Conservation (phyloP, 2,888 invertebrate genomes). For the Spisula subtruncata region DNA sequence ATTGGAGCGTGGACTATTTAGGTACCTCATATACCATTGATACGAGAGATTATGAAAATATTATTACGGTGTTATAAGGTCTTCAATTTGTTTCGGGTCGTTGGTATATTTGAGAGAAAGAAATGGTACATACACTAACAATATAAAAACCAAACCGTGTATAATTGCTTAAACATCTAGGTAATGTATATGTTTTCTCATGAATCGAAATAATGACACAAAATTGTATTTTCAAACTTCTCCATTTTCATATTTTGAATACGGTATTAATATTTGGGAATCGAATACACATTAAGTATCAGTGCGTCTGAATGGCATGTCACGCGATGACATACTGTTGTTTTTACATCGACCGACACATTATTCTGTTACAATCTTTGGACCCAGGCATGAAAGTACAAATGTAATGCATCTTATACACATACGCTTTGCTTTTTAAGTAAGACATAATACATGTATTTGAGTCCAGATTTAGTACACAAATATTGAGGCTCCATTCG, state of each 20-base stretch:
- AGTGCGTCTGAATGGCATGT: not conserved
- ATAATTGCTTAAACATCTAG: conserved; percentile 26
- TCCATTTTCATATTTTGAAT: not conserved
- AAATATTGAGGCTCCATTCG: too few relatives aligned
- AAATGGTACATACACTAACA: not conserved
- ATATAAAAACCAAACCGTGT: conserved; percentile 13
- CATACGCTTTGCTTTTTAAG: too few relatives aligned
- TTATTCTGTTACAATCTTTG: not conserved
- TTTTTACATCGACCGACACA: not conserved
- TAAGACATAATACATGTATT: too few relatives aligned
- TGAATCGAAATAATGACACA: conserved; percentile 10
- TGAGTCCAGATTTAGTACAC: too few relatives aligned
- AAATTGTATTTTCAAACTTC: conserved; percentile 12
- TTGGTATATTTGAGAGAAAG: not conserved
- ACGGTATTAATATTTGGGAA: not conserved
- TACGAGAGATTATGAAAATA: conserved; percentile 6
- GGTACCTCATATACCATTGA: not conserved
- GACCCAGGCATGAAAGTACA: not conserved
- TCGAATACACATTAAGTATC: not conserved
- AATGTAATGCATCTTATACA: not conserved
- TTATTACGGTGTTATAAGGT: conserved; percentile 6
- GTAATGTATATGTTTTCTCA: conserved; percentile 26
- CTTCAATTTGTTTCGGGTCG: not conserved
- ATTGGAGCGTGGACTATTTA: conserved; percentile 30
- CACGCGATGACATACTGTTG: not conserved